Conservation (phyloP, 2,888 invertebrate species). For the Erebia epiphron region DNA sequence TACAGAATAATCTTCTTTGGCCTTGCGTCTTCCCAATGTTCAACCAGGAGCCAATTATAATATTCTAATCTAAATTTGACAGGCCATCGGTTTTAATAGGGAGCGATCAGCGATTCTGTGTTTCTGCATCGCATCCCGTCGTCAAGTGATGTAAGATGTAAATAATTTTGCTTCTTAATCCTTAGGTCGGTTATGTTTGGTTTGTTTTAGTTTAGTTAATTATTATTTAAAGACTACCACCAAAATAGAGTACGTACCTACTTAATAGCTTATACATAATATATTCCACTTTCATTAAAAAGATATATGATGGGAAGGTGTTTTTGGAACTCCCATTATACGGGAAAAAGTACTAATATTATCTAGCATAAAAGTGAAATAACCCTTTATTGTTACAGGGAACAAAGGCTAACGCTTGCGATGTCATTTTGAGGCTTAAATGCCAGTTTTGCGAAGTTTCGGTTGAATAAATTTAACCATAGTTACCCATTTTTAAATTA, state of each 20-base stretch:
- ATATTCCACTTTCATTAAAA: background rate
- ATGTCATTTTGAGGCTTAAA: slow-evolving; percentile 10
- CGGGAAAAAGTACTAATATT: slow-evolving; percentile 5
- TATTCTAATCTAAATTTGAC: slow-evolving; percentile 17
- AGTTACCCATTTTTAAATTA: background rate
- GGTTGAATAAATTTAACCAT: background rate
- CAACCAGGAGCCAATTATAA: slow-evolving; percentile 11
- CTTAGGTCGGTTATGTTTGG: too few relatives aligned
- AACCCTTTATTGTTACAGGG: slow-evolving; percentile 13
- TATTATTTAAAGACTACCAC: background rate
- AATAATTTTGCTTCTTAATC: background rate
- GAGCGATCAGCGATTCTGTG: background rate
- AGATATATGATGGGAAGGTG: background rate
- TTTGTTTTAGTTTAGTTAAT: too few relatives aligned
- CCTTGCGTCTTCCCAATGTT: slow-evolving; percentile 9
- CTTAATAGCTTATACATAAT: background rate
- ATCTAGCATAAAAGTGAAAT: slow-evolving; percentile 12
- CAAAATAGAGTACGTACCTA: background rate
- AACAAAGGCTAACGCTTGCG: slow-evolving; percentile 13
- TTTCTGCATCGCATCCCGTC: background rate
- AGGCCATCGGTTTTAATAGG: slow-evolving; percentile 11
- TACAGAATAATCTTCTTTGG: slow-evolving; percentile 8
- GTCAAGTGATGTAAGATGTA: background rate
- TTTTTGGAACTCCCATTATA: slow-evolving; percentile 8
- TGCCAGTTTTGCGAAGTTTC: background rate